Conservation (phyloP, 2,113 vertebrate species). For the Acrocephalus arundinaceus region DNA sequence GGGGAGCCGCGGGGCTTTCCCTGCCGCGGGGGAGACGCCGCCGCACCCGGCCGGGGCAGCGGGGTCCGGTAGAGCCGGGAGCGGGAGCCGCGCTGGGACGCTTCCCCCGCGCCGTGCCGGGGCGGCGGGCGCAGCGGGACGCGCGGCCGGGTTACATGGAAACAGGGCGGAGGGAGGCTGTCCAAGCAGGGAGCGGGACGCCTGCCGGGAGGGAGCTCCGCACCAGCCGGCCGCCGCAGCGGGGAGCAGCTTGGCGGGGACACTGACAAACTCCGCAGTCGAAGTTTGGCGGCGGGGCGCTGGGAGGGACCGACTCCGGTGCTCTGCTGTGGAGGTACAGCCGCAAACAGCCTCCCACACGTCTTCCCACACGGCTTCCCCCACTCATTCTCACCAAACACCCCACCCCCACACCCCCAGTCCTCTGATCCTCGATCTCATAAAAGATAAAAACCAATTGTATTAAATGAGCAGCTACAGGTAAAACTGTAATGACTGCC, state of each 20-base stretch:
- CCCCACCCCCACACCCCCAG: rapidly evolving
- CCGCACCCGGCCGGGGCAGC: not conserved
- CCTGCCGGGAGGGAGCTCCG: not conserved
- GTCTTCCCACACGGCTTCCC: not conserved
- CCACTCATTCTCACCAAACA: rapidly evolving
- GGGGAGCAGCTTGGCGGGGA: not conserved
- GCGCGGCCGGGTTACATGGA: rapidly evolving
- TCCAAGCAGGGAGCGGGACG: not conserved
- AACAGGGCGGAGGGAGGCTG: not conserved
- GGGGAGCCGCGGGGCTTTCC: not conserved
- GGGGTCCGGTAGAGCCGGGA: not conserved
- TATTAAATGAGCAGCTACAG: not conserved
- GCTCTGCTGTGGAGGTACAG: not conserved
- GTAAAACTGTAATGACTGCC: not conserved
- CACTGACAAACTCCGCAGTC: rapidly evolving
- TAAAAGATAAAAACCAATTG: not conserved
- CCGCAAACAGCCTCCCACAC: not conserved
- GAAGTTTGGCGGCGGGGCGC: rapidly evolving
- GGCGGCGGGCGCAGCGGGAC: no score
- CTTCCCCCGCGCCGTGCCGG: not conserved
- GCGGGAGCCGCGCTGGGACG: not conserved
- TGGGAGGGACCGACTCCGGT: not conserved
- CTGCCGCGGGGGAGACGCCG: not conserved
- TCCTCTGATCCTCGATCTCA: rapidly evolving
- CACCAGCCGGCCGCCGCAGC: rapidly evolving